Evolutionary conservation across 2,888 invertebrate genomes (phyloP).

Genomic region (Actias luna): DNA sequence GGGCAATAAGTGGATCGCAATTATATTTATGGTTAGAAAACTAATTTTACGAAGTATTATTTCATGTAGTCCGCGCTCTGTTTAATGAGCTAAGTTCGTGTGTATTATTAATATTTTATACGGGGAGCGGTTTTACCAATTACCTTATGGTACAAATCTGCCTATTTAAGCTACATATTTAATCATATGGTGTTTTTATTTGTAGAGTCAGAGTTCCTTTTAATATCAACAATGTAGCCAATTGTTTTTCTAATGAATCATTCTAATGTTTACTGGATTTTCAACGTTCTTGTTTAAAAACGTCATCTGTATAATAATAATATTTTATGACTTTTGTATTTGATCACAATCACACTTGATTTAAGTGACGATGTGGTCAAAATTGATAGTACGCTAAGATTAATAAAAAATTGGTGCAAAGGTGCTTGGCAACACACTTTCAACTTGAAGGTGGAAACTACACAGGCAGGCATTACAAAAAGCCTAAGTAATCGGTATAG

Average conservation of each 20-base stretch:
- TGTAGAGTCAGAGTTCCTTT: neutral
- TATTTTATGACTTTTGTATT: too few species aligned
- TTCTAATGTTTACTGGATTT: too few species aligned
- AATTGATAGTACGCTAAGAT: too few species aligned
- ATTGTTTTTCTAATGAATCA: neutral
- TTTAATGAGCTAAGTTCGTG: constrained; percentile 21
- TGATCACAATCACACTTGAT: too few species aligned
- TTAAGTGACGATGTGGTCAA: too few species aligned
- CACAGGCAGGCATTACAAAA: too few species aligned
- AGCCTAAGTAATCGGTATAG: too few species aligned
- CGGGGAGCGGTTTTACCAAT: constrained; percentile 14
- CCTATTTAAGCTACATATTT: constrained; percentile 14
- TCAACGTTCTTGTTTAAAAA: too few species aligned
- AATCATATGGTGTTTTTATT: neutral
- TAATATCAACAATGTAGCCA: neutral
- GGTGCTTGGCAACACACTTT: too few species aligned
- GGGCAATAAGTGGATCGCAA: constrained; percentile 82
- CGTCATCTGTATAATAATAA: too few species aligned
- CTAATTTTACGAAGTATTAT: constrained; percentile 74
- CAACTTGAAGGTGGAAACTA: too few species aligned
- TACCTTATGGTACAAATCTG: constrained; percentile 19
- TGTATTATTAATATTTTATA: constrained; percentile 17
- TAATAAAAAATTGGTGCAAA: too few species aligned
- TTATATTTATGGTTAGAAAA: constrained; percentile 81
- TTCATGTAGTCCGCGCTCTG: constrained; percentile 35